A percentile compares a stretch with the other conserved stretches of the same genome.
These are phyloP conservation scores for Bovichtus diacanthus DNA, from an alignment of 2,797 vertebrate species.

Conservation along the genomic window DNA sequence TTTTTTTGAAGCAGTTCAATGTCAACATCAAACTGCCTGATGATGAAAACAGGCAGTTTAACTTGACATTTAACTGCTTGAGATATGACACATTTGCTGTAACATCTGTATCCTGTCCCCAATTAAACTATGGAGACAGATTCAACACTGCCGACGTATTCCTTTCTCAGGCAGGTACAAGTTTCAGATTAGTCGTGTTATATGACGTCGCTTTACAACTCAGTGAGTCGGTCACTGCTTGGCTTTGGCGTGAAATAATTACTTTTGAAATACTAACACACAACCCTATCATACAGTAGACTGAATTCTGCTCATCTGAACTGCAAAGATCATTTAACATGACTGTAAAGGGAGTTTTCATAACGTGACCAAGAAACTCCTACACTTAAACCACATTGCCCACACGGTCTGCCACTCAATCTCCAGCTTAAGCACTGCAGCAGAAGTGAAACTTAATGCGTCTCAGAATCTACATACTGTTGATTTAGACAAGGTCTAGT, in stretches of 20 bases:
- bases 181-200: neutral
- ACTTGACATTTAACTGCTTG: neutral
- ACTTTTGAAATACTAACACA: neutral
- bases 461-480: conserved; percentile 21
- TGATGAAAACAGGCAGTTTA: neutral
- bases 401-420: conserved; percentile 3
- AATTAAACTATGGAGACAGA: neutral
- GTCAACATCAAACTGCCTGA: neutral
- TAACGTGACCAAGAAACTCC: conserved; percentile 8
- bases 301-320: neutral
- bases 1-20: neutral
- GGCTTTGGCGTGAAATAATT: neutral
- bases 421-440: neutral
- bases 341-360: conserved; percentile 9
- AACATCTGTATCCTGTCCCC: conserved; percentile 4
- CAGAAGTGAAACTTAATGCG: conserved; percentile 38
- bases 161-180: neutral
- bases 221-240: neutral
- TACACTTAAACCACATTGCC: conserved; percentile 12
- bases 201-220: neutral
- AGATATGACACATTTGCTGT: neutral
- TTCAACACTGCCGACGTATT: neutral
- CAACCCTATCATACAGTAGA: neutral
- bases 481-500: conserved; percentile 4
- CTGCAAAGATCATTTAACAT: neutral